A percentile compares a stretch with the other conserved stretches of the same genome.
These are phyloP conservation scores for Phasianus colchicus DNA, from an alignment of 2,113 vertebrate species.

Conservation along the genomic window DNA sequence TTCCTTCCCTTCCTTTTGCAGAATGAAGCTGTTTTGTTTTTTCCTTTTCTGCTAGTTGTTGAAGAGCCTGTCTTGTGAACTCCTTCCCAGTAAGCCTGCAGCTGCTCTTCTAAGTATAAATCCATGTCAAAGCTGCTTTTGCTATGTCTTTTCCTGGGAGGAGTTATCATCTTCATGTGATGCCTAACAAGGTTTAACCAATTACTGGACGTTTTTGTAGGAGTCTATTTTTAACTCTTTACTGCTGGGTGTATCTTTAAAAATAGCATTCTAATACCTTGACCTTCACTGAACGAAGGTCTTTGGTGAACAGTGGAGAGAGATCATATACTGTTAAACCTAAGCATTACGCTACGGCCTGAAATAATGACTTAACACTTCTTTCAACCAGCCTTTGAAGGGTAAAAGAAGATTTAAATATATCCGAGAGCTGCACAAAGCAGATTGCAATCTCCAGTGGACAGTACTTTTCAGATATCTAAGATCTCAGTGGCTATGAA, in stretches of 20 bases:
- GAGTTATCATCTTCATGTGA: conserved; percentile 69
- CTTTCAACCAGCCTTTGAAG: conserved; percentile 42
- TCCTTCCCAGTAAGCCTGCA: conserved; percentile 23
- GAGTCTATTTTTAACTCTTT: conserved; percentile 73
- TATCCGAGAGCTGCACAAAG: neutral
- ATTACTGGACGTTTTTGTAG: conserved; percentile 65
- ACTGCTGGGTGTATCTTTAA: conserved; percentile 53
- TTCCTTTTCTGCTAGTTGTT: neutral
- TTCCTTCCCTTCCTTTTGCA: neutral
- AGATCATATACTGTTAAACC: neutral
- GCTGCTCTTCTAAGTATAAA: conserved; percentile 65
- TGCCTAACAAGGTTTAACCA: conserved; percentile 74
- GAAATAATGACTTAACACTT: conserved; percentile 61
- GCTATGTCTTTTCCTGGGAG: conserved; percentile 62
- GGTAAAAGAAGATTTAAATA: conserved; percentile 52
- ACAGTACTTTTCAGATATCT: conserved; percentile 8
- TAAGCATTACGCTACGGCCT: conserved; percentile 33
- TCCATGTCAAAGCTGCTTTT: conserved; percentile 67
- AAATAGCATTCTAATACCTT: conserved; percentile 74
- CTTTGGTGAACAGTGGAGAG: conserved; percentile 8
- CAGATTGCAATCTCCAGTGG: conserved; percentile 27
- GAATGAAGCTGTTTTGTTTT: neutral
- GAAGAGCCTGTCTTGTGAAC: neutral
- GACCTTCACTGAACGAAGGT: conserved; percentile 57
- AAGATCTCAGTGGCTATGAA: neutral